Evolutionary conservation across 2,888 invertebrate genomes (phyloP).

Genomic region (Apodemia zela): DNA sequence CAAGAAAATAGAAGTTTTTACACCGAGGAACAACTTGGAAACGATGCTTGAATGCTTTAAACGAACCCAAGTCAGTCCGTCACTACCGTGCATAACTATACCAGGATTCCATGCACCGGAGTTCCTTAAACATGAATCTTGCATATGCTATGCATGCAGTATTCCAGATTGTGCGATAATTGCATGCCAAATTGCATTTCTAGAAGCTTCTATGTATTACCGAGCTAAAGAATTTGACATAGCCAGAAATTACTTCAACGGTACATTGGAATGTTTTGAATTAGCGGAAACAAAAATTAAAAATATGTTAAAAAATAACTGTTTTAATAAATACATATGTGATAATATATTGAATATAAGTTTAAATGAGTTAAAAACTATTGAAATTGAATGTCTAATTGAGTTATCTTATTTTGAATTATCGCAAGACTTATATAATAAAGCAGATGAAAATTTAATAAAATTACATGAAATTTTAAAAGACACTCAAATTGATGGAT

Average conservation of each 20-base stretch:
- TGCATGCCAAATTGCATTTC: slow-evolving; percentile 38
- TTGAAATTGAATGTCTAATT: slow-evolving; percentile 46
- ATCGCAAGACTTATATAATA: slow-evolving; percentile 37
- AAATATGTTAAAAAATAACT: slow-evolving; percentile 29
- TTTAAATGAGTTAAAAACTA: slow-evolving; percentile 37
- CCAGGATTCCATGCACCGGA: slow-evolving; percentile 47
- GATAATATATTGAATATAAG: slow-evolving; percentile 37
- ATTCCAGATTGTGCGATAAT: slow-evolving; percentile 41
- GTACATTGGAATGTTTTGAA: slow-evolving; percentile 40
- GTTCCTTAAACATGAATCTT: slow-evolving; percentile 46
- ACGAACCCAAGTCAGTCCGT: slow-evolving; percentile 45
- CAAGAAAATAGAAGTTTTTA: slow-evolving; percentile 30
- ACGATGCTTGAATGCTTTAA: slow-evolving; percentile 53
- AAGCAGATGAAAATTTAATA: slow-evolving; percentile 48
- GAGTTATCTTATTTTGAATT: slow-evolving; percentile 57
- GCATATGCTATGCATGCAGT: slow-evolving; percentile 51
- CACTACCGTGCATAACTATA: slow-evolving; percentile 36
- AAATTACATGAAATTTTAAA: slow-evolving; percentile 51
- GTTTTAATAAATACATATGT: slow-evolving; percentile 41
- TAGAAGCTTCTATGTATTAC: slow-evolving; percentile 56
- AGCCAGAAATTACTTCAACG: slow-evolving; percentile 57
- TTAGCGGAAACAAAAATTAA: slow-evolving; percentile 42
- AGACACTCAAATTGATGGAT: slow-evolving; percentile 36
- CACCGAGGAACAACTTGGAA: slow-evolving; percentile 49
- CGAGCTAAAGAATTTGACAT: slow-evolving; percentile 50